Evolutionary conservation across 2,888 invertebrate species (phyloP), one percentile per base, ranked within the genome.

Genomic region (Cheilosia soror): DNA sequence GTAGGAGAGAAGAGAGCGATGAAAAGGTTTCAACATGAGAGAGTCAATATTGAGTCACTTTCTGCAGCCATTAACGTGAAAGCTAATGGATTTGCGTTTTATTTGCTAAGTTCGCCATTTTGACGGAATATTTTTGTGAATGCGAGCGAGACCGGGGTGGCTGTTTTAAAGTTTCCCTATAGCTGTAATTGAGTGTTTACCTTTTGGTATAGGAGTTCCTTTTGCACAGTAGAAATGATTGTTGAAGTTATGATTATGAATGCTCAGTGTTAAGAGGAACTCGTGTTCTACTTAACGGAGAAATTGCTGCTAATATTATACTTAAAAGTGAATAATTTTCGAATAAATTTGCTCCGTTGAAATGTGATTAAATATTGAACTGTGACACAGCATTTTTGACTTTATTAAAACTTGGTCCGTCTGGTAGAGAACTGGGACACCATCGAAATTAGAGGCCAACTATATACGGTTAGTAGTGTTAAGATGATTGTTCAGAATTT

Each of bases 61-160:
- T 76, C 27, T 65, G 42, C 66, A 37, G 47, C 63, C 65, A 77
- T 65, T 77, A 82, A 77, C 44, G 71, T 77, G 53, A 82, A 78
- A 82, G 82, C 78, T 82, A 82, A 82, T 82, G 82, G 78, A 65
- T 71, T 77, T 78, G 69, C 65, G 47, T 66, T 37, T 72, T 65
- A 66, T 82, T 82, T 78, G 55, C 31, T 57, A 37, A 47, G 33
- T 66, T 57, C 33, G 25, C 42, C 44, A 20, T 47, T 72, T 62
- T 62, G 51, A 53, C 51, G 40, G 72, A 58, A 49, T 20, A 20
- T 27, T 72, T 63, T 63, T 55, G 49, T 42, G 20, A 37, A 20
- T 75, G 20, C 9, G 29, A 44, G 20, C 20, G 20, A 20, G 20
- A 0, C 20, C 20, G 1, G n/a, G n/a, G n/a, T 15, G 31, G 20